phyloP scores from a whole-genome alignment of 2,888 invertebrate genomes.

The Thera britannica region DNA sequence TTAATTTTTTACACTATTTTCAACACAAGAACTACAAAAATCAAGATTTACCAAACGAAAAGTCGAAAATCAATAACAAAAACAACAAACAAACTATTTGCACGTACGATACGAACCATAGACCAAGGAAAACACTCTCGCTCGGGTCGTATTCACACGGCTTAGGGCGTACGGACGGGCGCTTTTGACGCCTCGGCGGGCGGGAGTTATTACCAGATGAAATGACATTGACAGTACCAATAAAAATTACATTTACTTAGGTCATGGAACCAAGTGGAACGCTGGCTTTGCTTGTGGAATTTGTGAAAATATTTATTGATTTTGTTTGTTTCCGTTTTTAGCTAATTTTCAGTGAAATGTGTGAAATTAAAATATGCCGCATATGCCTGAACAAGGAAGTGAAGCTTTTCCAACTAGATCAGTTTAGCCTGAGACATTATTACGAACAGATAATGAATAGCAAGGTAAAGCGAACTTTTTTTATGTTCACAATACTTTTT shows the following conservation, averaged over 20 bases:
- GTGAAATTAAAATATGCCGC: constrained; percentile 56
- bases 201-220: neutral
- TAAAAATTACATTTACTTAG: neutral
- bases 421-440: constrained; percentile 54
- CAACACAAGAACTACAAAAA: neutral
- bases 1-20: constrained; percentile 1
- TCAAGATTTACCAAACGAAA: neutral
- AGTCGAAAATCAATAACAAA: constrained; percentile 15
- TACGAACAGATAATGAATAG: constrained; percentile 61
- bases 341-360: constrained; percentile 44
- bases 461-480: constrained; percentile 53
- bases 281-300: neutral
- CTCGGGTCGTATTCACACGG: too few species aligned
- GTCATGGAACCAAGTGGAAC: neutral
- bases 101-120: too few species aligned
- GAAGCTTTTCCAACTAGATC: constrained; percentile 56
- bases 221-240: neutral
- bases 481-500: neutral
- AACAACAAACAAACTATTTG: too few species aligned
- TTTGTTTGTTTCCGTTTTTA: constrained; percentile 1
- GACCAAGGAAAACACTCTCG: too few species aligned
- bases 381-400: constrained; percentile 59
- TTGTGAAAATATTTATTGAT: constrained; percentile 1
- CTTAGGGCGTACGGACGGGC: too few species aligned
- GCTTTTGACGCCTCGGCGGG: too few species aligned